phyloP scores from a whole-genome alignment of 23 tunicate species.

The Phallusia fumigata region DNA sequence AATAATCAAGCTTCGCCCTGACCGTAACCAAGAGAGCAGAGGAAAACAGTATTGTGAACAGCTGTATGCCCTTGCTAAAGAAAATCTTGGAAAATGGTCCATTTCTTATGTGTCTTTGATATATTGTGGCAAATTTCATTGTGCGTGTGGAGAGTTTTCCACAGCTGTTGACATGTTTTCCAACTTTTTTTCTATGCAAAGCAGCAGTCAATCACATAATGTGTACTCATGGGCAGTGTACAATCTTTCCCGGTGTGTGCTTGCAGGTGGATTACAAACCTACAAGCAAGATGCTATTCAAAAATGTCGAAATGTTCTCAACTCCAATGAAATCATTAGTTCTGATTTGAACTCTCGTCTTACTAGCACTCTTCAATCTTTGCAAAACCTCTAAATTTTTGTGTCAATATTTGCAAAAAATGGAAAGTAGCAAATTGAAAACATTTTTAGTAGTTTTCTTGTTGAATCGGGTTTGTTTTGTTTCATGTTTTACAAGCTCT shows the following conservation, averaged over 20 bases:
- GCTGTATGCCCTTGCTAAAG: neutral
- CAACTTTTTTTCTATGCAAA: neutral
- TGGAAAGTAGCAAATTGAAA: no score
- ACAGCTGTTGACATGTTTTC: slow-evolving; percentile 20
- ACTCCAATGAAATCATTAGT: neutral
- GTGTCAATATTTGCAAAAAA: no score
- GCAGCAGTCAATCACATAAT: neutral
- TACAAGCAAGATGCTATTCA: neutral
- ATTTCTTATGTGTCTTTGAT: slow-evolving; percentile 14
- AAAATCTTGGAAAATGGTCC: neutral
- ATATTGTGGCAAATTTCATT: slow-evolving; percentile 41
- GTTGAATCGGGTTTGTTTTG: no score
- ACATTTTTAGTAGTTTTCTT: no score
- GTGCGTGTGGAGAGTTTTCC: slow-evolving; percentile 14
- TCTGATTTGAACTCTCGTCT: neutral
- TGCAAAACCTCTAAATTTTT: neutral
- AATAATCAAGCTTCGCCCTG: neutral
- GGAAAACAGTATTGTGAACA: neutral
- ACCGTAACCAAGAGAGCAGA: neutral
- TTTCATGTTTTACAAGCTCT: no score
- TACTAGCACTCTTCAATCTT: neutral
- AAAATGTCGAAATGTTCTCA: neutral
- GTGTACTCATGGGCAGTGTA: slow-evolving; percentile 34
- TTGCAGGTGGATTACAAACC: neutral
- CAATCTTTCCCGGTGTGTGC: slow-evolving; percentile 20